Evolutionary conservation across 2,113 vertebrate genomes (phyloP).

Genomic region (Panthera tigris): DNA sequence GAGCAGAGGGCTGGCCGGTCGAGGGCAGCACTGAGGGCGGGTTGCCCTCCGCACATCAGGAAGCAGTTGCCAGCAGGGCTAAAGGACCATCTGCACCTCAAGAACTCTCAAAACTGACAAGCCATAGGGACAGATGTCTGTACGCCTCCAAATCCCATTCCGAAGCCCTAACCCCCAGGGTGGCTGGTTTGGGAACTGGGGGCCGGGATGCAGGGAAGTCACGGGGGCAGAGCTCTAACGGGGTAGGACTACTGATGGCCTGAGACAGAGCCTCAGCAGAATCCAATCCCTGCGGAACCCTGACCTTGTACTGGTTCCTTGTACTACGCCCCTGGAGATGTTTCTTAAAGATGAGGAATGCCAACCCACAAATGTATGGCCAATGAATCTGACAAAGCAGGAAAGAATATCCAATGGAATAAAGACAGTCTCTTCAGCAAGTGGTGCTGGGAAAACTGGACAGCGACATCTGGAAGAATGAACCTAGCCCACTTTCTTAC

Average conservation of each 20-base stretch:
- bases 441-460: no score
- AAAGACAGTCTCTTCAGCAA: no score
- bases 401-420: no score
- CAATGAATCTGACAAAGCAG: no score
- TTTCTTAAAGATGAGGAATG: background rate
- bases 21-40: background rate
- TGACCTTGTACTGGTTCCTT: background rate
- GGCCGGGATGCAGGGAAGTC: background rate
- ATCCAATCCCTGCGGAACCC: no score
- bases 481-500: no score
- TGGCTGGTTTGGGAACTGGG: background rate
- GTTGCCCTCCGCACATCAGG: background rate
- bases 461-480: no score
- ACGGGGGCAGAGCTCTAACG: accelerated
- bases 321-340: no score
- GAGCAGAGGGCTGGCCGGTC: background rate
- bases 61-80: background rate
- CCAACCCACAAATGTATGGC: background rate
- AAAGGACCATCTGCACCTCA: background rate
- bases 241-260: no score
- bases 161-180: background rate
- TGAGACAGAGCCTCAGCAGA: background rate
- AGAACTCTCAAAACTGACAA: background rate
- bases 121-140: background rate
- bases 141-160: background rate